A percentile compares a stretch with the other conserved stretches of the same genome.
phyloP scores from a whole-genome alignment of 2,797 vertebrate species.

The Chromis chromis region DNA sequence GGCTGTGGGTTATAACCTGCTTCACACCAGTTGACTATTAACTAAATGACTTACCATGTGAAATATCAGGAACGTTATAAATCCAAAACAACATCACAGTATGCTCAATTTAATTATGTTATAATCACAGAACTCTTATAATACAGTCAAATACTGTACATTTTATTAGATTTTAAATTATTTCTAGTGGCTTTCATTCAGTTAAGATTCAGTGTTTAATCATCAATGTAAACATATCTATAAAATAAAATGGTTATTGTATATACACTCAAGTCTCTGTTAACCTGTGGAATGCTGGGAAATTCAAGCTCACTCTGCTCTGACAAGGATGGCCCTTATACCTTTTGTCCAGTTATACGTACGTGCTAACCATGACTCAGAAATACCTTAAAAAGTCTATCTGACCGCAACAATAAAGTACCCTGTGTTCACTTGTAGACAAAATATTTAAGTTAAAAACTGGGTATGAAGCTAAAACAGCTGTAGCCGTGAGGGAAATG shows the following conservation, averaged over 20 bases:
- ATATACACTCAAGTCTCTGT: conserved; percentile 19
- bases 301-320: not conserved
- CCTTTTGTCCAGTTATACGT: not conserved
- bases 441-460: not conserved
- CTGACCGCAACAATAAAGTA: not conserved
- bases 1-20: not conserved
- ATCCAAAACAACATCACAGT: not conserved
- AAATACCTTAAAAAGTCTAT: not conserved
- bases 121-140: not conserved
- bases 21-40: no score
- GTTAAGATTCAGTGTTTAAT: conserved; percentile 41
- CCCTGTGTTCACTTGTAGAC: not conserved
- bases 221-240: conserved; percentile 33
- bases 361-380: not conserved
- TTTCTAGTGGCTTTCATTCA: conserved; percentile 27
- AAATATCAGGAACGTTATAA: conserved; percentile 13
- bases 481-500: no score
- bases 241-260: conserved; percentile 15
- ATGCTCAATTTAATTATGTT: not conserved
- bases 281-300: not conserved
- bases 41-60: no score
- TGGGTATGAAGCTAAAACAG: not conserved
- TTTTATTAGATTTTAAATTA: conserved; percentile 24
- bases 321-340: not conserved
- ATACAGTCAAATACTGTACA: conserved; percentile 12